phyloP scores from a whole-genome alignment of 2,797 vertebrate species.

The Amblyraja radiata region DNA sequence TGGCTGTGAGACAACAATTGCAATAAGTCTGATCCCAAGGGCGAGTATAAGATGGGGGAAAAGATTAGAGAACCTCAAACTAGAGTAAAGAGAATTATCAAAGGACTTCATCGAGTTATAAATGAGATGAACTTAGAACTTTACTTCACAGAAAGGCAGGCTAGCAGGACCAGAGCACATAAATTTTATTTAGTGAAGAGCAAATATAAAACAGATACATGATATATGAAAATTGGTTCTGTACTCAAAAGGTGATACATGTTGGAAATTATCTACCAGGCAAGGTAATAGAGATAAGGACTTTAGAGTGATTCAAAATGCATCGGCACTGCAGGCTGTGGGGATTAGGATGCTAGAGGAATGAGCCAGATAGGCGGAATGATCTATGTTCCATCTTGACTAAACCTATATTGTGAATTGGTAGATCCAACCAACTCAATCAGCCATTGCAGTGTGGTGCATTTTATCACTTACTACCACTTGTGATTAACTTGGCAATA shows the following conservation, averaged over 20 bases:
- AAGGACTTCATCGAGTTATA: neutral
- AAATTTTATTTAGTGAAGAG: neutral
- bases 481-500: neutral
- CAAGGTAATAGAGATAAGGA: neutral
- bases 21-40: neutral
- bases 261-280: neutral
- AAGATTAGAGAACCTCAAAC: neutral
- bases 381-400: neutral
- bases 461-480: neutral
- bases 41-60: neutral
- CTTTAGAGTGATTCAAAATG: neutral
- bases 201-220: neutral
- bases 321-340: neutral
- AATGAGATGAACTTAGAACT: neutral
- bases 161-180: neutral
- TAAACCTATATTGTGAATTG: neutral
- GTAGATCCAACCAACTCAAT: neutral
- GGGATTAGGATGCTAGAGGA: neutral
- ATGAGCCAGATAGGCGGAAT: neutral
- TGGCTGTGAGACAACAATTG: neutral
- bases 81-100: neutral
- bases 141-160: neutral
- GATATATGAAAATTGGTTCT: slow-evolving; percentile 12
- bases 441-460: neutral
- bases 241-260: neutral